These are phyloP conservation scores for Caenorhabditis macrosperma DNA, from an alignment of 2,888 invertebrate genomes.

Conservation along the genomic window DNA sequence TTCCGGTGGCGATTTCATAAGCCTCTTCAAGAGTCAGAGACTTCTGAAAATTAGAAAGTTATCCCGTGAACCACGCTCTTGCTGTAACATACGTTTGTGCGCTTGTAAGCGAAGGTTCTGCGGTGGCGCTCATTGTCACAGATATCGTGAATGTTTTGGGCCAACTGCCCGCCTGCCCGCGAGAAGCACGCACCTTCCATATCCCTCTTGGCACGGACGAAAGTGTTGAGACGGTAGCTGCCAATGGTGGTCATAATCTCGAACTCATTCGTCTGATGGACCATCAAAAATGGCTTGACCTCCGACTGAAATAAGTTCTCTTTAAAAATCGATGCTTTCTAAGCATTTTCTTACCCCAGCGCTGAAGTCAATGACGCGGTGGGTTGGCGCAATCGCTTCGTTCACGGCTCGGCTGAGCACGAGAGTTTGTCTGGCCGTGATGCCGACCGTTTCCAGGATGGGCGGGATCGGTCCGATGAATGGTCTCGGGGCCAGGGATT, in stretches of 20 bases:
- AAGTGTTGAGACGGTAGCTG: not conserved
- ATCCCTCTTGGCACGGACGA: not conserved
- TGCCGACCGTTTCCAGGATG: too few species aligned
- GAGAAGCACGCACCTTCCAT: not conserved
- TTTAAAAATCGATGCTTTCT: not conserved
- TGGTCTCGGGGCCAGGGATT: too few species aligned
- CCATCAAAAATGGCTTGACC: not conserved
- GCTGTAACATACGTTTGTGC: too few species aligned
- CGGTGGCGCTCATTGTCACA: too few species aligned
- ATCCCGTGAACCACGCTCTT: not conserved
- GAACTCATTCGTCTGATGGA: slow-evolving; percentile 22
- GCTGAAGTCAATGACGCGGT: not conserved
- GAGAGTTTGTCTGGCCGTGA: too few species aligned
- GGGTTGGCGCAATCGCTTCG: not conserved
- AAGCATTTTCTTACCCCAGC: not conserved
- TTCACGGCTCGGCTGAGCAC: too few species aligned
- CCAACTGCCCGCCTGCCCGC: not conserved
- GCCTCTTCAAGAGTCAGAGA: slow-evolving; percentile 7
- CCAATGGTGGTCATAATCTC: slow-evolving; percentile 9
- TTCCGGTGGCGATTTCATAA: not conserved
- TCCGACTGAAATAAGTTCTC: not conserved
- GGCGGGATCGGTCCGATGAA: too few species aligned
- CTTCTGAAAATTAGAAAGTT: slow-evolving; percentile 1
- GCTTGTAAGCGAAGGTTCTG: too few species aligned
- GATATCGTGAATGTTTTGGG: too few species aligned